Evolutionary conservation across 2,797 vertebrate species (phyloP).

Genomic region (Artibeus lituratus): DNA sequence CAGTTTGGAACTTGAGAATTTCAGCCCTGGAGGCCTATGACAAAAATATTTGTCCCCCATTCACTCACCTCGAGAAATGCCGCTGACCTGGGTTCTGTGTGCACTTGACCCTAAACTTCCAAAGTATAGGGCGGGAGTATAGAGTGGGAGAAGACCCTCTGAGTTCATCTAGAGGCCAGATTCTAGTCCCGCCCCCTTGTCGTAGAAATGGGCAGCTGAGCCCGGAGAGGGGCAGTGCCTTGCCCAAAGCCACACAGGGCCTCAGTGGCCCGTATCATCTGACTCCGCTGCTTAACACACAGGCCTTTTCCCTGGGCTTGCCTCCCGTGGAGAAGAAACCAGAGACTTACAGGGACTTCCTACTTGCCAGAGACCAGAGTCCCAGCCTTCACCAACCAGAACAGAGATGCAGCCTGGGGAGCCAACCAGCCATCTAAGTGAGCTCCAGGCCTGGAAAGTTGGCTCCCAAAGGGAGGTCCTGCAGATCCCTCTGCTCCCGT

Average conservation of each 20-base stretch:
- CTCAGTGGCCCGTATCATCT: background rate
- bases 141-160: background rate
- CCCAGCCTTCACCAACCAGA: conserved; percentile 32
- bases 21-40: background rate
- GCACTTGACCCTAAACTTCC: background rate
- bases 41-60: background rate
- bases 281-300: background rate
- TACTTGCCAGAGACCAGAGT: background rate
- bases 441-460: conserved; percentile 57
- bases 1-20: background rate
- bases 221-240: background rate
- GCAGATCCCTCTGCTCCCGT: background rate
- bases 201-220: background rate
- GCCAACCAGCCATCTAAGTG: conserved; percentile 25
- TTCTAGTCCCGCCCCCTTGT: background rate
- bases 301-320: background rate
- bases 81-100: background rate
- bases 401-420: background rate
- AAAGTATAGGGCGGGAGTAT: background rate
- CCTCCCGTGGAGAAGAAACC: background rate
- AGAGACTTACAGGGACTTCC: conserved; percentile 10
- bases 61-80: background rate
- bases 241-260: background rate
- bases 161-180: background rate
- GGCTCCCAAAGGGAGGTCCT: background rate